Evolutionary conservation across 2,113 vertebrate genomes (phyloP), one percentile per base, ranked within the genome.

Genomic region (Hemibagrus wyckioides): DNA sequence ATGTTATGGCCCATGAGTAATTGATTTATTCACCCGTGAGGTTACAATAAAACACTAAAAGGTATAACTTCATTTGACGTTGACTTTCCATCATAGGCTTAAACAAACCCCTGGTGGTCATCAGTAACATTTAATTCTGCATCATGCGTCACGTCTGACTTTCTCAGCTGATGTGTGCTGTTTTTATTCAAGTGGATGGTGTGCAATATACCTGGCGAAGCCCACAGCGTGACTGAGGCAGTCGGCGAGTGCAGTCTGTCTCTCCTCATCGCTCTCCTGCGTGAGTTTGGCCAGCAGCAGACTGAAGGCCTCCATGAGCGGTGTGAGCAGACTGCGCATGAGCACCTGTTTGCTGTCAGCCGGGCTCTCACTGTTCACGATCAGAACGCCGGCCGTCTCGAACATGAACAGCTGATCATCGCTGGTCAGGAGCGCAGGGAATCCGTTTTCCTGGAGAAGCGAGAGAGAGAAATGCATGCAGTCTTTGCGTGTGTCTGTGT

Each of bases 351-450:
- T 99, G 89, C 97, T 93, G 90, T 99, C 97, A 21, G 95, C 96
- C 0, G 98, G 94, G 85, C 97, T 97, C 73, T 99, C 98, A 0
- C 97, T 96, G 89, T 97, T 96, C 90, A 99, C 98, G 85, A 99
- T 98, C 90, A 99, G 94, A 4, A 99, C 95, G 54, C 98, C 98
- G 4, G 97, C 98, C 59, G 97, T 95, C 95, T 99, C 98, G 56
- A 98, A 99, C 94, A 99, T 97, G 92, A 99, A 99, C 15, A 99
- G 96, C 93, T 99, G 98, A 92, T 99, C 98, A 71, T 99, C 98
- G 23, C 96, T 98, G 95, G 96, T 99, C 92, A 99, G 92, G 89
- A 97, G 92, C 28, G 96, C 95, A 56, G 94, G 96, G 92, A 96
- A 97, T 54, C 98, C 97, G 77, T 99, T 99, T 84, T 99, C 98